Evolutionary conservation across 2,113 vertebrate genomes (phyloP).

Genomic region (Eonycteris spelaea): DNA sequence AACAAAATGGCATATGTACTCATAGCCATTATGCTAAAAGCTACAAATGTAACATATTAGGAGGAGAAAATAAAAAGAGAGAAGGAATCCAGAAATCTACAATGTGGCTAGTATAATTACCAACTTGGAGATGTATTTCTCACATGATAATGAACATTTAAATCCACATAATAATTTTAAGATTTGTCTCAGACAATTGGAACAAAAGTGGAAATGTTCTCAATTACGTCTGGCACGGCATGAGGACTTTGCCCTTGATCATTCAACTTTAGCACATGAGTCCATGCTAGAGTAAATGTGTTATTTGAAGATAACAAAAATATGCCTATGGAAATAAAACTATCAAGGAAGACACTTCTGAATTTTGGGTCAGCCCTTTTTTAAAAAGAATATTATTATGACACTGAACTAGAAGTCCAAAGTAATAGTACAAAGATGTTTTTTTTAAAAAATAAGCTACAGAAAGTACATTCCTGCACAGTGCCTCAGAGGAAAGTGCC

Average conservation of each 20-base stretch:
- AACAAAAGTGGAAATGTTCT: constrained; percentile 14
- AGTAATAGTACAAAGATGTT: not conserved
- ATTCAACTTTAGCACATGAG: not conserved
- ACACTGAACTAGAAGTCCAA: not conserved
- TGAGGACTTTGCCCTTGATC: not conserved
- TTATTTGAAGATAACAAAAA: not conserved
- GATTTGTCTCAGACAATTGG: constrained; percentile 26
- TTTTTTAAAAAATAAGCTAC: not conserved
- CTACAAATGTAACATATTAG: not conserved
- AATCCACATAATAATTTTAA: not conserved
- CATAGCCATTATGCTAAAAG: not conserved
- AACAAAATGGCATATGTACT: not conserved
- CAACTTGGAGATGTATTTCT: not conserved
- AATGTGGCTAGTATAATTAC: not conserved
- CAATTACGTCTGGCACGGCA: not conserved
- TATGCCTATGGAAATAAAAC: not conserved
- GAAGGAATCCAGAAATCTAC: constrained; percentile 7
- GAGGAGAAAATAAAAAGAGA: not conserved
- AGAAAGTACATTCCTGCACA: not conserved
- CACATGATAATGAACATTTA: not conserved
- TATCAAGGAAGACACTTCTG: not conserved
- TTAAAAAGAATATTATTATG: not conserved
- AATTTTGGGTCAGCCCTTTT: not conserved
- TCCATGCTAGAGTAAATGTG: not conserved
- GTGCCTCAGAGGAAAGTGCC: not conserved